Percentiles rank a stretch among this genome's conserved stretches.
These are phyloP conservation scores for Platycheirus rosarum DNA, from an alignment of 2,888 invertebrate genomes.

Conservation along the genomic window DNA sequence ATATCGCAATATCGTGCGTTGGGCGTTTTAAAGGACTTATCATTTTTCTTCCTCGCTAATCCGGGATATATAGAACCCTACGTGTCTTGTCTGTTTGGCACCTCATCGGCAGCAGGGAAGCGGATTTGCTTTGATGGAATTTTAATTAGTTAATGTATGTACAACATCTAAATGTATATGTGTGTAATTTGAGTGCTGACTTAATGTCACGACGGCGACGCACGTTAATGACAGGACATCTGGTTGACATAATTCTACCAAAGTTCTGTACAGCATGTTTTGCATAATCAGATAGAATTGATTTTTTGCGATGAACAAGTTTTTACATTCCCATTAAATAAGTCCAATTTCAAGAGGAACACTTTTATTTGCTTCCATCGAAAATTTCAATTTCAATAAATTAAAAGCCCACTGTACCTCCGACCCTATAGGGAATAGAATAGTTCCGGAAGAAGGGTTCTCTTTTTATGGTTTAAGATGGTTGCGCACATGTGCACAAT, in stretches of 20 bases:
- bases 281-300: background rate
- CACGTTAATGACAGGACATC: no score
- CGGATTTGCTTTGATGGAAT: constrained; percentile 59
- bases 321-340: background rate
- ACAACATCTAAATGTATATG: background rate
- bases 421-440: constrained; percentile 45
- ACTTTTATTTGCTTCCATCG: constrained; percentile 8
- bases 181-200: background rate
- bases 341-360: constrained; percentile 3
- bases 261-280: background rate
- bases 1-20: constrained; percentile 32
- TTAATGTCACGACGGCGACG: constrained; percentile 13
- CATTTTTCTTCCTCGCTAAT: constrained; percentile 23
- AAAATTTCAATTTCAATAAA: constrained; percentile 69
- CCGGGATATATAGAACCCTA: constrained; percentile 25
- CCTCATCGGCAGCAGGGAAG: background rate
- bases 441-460: constrained; percentile 54
- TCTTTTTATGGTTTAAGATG: constrained; percentile 42
- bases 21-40: constrained; percentile 30
- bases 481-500: constrained; percentile 37
- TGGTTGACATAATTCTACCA: no score
- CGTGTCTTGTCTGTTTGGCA: constrained; percentile 20
- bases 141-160: constrained; percentile 64
- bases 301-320: background rate
- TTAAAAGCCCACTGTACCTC: constrained; percentile 55